Percentiles rank a stretch among this genome's conserved stretches.
Evolutionary conservation across 2,797 vertebrate genomes (phyloP).

Genomic region (Bradypodion pumilum): DNA sequence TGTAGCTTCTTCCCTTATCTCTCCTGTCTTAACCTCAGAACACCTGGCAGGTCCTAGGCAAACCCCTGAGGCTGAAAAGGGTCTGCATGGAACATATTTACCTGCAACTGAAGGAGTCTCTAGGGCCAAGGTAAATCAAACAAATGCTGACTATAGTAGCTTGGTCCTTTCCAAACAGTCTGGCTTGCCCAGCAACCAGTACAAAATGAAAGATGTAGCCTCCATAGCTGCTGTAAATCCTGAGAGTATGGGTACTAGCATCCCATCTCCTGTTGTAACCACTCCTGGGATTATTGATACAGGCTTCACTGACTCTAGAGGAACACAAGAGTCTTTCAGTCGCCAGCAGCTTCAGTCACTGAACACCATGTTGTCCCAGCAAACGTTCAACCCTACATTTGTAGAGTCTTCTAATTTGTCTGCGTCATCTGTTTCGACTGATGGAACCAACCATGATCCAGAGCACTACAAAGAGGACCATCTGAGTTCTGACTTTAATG

Average conservation of each 20-base stretch:
- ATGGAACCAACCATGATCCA: neutral
- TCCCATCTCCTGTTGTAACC: neutral
- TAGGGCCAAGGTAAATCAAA: too few species aligned
- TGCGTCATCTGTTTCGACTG: neutral
- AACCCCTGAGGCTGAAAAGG: too few species aligned
- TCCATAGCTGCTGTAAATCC: neutral
- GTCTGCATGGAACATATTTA: too few species aligned
- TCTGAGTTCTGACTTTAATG: neutral
- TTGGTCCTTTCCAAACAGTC: neutral
- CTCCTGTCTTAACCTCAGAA: neutral
- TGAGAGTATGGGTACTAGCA: rapidly evolving
- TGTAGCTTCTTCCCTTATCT: neutral
- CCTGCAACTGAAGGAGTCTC: too few species aligned
- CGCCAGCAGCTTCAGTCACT: neutral
- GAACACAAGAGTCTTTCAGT: neutral
- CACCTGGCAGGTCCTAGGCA: too few species aligned
- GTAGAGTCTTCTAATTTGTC: neutral
- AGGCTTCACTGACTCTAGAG: neutral
- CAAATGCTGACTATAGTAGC: too few species aligned
- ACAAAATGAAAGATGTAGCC: neutral
- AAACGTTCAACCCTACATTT: neutral
- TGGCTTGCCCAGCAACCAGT: too few species aligned
- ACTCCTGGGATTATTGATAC: neutral
- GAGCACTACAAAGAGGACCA: neutral
- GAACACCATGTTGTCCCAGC: neutral